These are phyloP conservation scores for Cardiocondyla obscurior DNA, from an alignment of 1,140 invertebrate genomes.

Conservation along the genomic window DNA sequence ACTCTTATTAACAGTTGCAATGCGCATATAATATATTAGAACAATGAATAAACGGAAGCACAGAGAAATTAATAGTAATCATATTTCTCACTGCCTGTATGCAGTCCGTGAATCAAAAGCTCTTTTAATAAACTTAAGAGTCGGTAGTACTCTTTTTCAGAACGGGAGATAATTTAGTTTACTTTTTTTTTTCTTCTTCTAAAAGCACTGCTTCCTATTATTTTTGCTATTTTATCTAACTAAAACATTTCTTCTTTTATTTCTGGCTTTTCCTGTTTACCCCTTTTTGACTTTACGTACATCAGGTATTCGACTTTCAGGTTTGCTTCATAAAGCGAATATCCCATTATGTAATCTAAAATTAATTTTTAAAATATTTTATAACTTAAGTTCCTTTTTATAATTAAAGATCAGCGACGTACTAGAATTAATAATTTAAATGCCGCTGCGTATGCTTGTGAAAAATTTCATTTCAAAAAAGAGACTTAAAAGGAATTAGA, in stretches of 20 bases:
- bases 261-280: no score
- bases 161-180: background rate
- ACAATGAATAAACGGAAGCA: background rate
- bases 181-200: background rate
- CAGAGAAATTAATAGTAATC: background rate
- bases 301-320: background rate
- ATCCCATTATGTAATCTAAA: background rate
- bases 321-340: background rate
- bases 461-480: slow-evolving; percentile 2
- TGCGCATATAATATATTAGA: background rate
- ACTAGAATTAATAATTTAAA: slow-evolving; percentile 10
- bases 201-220: background rate
- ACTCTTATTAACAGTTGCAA: background rate
- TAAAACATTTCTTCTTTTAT: background rate
- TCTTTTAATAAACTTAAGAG: background rate
- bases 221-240: background rate
- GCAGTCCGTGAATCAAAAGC: background rate
- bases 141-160: background rate
- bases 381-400: background rate
- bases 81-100: background rate
- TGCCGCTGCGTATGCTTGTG: background rate
- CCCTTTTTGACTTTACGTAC: no score
- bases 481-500: background rate
- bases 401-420: background rate
- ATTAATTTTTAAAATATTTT: background rate